Percentiles rank a stretch among this genome's conserved stretches.
phyloP scores from a whole-genome alignment of 2,797 vertebrate species.

The Myiotriccus ornatus region DNA sequence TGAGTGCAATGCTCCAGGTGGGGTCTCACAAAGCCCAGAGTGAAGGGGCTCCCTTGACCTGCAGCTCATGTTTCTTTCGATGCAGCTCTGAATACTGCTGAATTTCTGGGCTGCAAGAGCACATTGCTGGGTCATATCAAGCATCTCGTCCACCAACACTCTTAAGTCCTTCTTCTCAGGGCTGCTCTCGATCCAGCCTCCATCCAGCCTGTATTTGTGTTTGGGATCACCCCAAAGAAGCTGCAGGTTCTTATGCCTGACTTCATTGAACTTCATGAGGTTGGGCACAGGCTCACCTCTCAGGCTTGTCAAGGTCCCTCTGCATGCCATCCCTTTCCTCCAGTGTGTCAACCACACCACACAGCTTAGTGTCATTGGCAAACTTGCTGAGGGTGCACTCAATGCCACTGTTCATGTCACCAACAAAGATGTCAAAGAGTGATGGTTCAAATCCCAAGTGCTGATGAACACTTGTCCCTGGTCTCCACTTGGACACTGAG shows the following conservation, averaged over 20 bases:
- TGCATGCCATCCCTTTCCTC: not conserved
- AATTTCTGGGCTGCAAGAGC: not conserved
- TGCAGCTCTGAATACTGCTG: not conserved
- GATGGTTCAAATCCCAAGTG: not conserved
- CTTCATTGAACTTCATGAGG: not conserved
- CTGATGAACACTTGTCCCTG: not conserved
- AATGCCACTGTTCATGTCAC: fast-evolving
- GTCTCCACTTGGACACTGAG: not conserved
- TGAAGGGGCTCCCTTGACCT: fast-evolving
- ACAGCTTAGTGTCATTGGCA: not conserved
- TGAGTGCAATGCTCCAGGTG: too few species aligned
- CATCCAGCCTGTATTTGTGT: not conserved
- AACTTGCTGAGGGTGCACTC: not conserved
- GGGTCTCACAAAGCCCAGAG: not conserved
- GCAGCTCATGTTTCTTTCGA: not conserved
- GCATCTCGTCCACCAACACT: not conserved
- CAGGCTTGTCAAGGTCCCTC: not conserved
- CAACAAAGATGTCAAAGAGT: not conserved
- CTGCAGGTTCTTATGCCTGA: not conserved
- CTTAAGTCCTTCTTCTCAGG: not conserved
- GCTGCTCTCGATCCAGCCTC: not conserved
- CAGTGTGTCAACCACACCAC: not conserved
- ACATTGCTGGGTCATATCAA: not conserved
- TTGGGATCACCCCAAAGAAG: not conserved
- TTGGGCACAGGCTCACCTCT: not conserved